Conservation (phyloP, 1,140 invertebrate species). For the Pseudomyrmex pallidus region DNA sequence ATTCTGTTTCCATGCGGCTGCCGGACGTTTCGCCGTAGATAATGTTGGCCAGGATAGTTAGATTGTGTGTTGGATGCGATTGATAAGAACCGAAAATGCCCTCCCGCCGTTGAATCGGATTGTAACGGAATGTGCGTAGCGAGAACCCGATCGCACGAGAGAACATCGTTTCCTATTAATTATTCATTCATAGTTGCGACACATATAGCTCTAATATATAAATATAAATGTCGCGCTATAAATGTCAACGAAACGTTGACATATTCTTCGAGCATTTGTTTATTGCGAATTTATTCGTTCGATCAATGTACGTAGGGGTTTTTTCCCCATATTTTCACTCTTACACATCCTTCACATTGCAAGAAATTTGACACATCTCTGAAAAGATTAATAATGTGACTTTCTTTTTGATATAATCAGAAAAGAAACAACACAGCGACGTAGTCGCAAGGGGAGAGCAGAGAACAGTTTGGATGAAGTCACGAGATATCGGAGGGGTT, state of each 20-base stretch:
- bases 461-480: constrained; percentile 60
- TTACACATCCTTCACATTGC: too few species aligned
- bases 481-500: constrained; percentile 57
- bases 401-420: not conserved
- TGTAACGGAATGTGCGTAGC: not conserved
- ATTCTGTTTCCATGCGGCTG: constrained; percentile 81
- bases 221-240: not conserved
- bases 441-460: constrained; percentile 41
- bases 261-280: too few species aligned
- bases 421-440: constrained; percentile 65
- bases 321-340: too few species aligned
- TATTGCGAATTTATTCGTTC: too few species aligned
- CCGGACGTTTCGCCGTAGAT: constrained; percentile 82
- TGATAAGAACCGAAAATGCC: constrained; percentile 58
- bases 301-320: too few species aligned
- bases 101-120: constrained; percentile 50
- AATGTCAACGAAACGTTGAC: not conserved
- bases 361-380: too few species aligned
- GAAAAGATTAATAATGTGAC: not conserved
- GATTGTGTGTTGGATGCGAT: constrained; percentile 69
- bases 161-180: constrained; percentile 6
- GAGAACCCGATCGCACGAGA: not conserved
- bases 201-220: not conserved
- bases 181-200: not conserved
- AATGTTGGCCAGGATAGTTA: constrained; percentile 76